Evolutionary conservation across 2,888 invertebrate genomes (phyloP).

Genomic region (Ochropleura leucogaster): DNA sequence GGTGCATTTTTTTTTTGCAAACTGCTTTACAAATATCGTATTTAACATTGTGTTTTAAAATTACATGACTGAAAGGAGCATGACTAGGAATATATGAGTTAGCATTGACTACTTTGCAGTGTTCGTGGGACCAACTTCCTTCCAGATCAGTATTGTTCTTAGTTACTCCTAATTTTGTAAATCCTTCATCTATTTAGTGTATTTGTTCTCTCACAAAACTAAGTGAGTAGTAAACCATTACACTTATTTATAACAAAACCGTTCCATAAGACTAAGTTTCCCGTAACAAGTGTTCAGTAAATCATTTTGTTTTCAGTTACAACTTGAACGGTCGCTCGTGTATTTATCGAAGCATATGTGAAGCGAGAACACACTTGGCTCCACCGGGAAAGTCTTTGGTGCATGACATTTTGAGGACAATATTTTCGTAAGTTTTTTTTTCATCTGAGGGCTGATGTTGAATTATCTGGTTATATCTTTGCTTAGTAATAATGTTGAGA

Average conservation of each 20-base stretch:
- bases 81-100: too few species aligned
- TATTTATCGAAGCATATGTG: slow-evolving; percentile 92
- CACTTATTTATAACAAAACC: slow-evolving; percentile 18
- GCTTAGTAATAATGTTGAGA: background rate
- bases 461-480: background rate
- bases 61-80: too few species aligned
- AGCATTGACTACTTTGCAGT: too few species aligned
- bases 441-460: background rate
- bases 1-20: too few species aligned
- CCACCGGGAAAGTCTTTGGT: slow-evolving; percentile 92
- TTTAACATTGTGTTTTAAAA: too few species aligned
- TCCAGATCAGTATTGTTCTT: too few species aligned
- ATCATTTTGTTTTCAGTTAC: slow-evolving; percentile 85
- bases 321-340: slow-evolving; percentile 92
- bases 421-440: slow-evolving; percentile 90
- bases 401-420: slow-evolving; percentile 92
- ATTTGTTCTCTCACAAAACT: background rate
- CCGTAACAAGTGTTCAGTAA: slow-evolving; percentile 60
- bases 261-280: slow-evolving; percentile 51
- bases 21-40: too few species aligned
- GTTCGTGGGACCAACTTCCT: too few species aligned
- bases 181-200: background rate
- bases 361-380: slow-evolving; percentile 90
- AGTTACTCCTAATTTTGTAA: background rate
- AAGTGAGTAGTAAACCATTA: slow-evolving; percentile 31